A percentile compares a stretch with the other conserved stretches of the same genome.
Evolutionary conservation across 2,113 vertebrate genomes (phyloP).

Genomic region (Protobothrops flavoviridis): DNA sequence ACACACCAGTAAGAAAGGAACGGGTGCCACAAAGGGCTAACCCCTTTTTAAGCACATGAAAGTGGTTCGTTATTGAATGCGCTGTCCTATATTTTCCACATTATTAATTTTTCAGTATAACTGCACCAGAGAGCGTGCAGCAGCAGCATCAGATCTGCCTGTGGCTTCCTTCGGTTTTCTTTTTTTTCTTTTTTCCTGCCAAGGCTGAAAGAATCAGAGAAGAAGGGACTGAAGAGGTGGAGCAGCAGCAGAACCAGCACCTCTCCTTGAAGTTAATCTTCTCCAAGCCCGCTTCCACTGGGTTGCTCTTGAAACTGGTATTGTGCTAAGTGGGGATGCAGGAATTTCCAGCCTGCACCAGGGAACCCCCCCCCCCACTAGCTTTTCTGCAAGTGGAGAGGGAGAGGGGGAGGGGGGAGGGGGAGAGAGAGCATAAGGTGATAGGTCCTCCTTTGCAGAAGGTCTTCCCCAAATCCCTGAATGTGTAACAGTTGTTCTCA

Average conservation of each 20-base stretch:
- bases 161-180: background rate
- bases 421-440: no score
- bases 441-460: no score
- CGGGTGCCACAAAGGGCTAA: background rate
- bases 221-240: background rate
- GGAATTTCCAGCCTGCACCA: background rate
- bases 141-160: background rate
- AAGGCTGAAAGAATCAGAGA: background rate
- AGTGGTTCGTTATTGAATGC: constrained; percentile 6
- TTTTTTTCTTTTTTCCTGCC: background rate
- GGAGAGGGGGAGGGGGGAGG: no score
- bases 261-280: background rate
- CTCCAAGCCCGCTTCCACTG: background rate
- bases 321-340: background rate
- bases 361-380: no score
- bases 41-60: constrained; percentile 12
- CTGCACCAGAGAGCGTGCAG: background rate
- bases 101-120: constrained; percentile 22
- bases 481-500: no score
- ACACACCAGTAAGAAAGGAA: background rate
- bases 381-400: no score
- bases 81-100: constrained; percentile 16
- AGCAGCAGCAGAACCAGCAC: background rate
- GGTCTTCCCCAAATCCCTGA: no score
- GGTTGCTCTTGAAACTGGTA: background rate